These are phyloP conservation scores for Leucophora obtusa DNA, from an alignment of 2,888 invertebrate genomes.

Conservation along the genomic window DNA sequence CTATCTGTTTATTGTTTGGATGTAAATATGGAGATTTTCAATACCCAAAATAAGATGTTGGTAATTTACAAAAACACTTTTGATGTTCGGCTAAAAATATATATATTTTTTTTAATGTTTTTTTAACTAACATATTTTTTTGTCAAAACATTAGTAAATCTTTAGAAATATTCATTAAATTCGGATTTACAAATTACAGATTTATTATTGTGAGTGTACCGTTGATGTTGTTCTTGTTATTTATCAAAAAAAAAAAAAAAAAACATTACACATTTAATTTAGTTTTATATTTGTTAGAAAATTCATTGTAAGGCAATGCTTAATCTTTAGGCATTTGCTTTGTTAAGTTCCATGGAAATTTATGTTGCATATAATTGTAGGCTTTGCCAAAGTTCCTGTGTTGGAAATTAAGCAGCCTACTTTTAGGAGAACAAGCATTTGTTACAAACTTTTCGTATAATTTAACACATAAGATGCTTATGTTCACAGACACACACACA, in stretches of 20 bases:
- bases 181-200: too few species aligned
- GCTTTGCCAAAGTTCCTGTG: conserved; percentile 22
- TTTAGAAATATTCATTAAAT: too few species aligned
- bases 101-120: too few species aligned
- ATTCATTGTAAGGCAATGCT: conserved; percentile 4
- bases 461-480: conserved; percentile 37
- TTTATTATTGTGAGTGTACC: background rate
- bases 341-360: conserved; percentile 18
- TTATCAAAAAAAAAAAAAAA: conserved; percentile 14
- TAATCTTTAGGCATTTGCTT: conserved; percentile 23
- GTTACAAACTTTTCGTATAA: conserved; percentile 47
- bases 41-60: too few species aligned
- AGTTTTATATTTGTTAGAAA: conserved; percentile 19
- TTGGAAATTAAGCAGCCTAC: conserved; percentile 45
- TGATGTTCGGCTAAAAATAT: too few species aligned
- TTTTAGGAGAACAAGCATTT: conserved; percentile 24
- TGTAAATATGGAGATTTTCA: background rate
- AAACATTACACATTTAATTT: conserved; percentile 16
- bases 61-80: too few species aligned
- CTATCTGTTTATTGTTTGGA: background rate
- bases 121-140: too few species aligned
- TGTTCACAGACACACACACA: background rate
- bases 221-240: background rate
- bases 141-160: too few species aligned
- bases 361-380: conserved; percentile 34